These are phyloP conservation scores for Zaprionus ornatus DNA, from an alignment of 1,140 invertebrate species.

Conservation along the genomic window DNA sequence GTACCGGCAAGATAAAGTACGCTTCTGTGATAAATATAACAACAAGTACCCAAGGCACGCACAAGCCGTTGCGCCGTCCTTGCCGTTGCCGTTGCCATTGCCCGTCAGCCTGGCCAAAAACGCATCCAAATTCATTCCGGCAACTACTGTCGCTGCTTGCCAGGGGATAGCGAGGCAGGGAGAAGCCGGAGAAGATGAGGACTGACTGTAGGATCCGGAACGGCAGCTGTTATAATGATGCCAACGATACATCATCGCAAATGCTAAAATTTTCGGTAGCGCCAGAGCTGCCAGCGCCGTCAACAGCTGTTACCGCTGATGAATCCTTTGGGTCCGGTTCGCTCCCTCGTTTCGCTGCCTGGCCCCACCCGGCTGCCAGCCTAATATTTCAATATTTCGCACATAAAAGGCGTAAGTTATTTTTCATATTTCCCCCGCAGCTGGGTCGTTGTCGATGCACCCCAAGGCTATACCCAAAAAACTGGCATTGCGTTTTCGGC, in stretches of 20 bases:
- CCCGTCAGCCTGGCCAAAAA: constrained; percentile 50
- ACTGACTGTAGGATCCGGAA: constrained; percentile 28
- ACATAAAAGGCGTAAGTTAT: constrained; percentile 80
- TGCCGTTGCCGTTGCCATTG: constrained; percentile 12
- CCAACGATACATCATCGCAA: constrained; percentile 80
- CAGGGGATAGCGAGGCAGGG: background rate
- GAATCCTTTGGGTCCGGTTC: constrained; percentile 79
- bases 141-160: constrained; percentile 23
- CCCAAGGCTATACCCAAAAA: background rate
- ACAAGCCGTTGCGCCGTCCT: constrained; percentile 48
- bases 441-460: constrained; percentile 19
- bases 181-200: background rate
- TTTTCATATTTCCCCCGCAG: constrained; percentile 67
- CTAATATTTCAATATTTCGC: constrained; percentile 80
- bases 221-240: constrained; percentile 80
- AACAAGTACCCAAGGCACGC: constrained; percentile 80
- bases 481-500: constrained; percentile 50
- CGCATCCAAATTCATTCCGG: constrained; percentile 67
- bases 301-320: constrained; percentile 80
- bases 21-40: constrained; percentile 78
- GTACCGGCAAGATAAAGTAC: constrained; percentile 76
- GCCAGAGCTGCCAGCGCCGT: constrained; percentile 42
- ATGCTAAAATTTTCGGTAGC: constrained; percentile 79
- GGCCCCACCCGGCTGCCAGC: constrained; percentile 21
- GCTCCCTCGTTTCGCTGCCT: constrained; percentile 8